Evolutionary conservation across 2,797 vertebrate genomes (phyloP).

Genomic region (Streptopelia turtur): DNA sequence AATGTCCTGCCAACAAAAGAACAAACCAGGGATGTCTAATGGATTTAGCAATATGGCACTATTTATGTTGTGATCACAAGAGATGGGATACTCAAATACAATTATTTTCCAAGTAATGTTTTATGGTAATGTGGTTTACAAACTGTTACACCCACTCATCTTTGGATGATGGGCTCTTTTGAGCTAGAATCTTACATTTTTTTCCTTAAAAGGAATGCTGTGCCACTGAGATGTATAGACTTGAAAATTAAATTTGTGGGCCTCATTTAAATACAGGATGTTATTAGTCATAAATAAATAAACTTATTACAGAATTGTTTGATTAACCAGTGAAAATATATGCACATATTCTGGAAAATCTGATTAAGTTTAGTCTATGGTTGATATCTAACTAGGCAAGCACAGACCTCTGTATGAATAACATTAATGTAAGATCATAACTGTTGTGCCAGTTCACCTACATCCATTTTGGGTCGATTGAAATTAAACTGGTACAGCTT

Average conservation of each 20-base stretch:
- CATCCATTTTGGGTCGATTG: background rate
- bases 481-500: background rate
- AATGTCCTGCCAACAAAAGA: conserved; percentile 6
- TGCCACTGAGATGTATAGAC: background rate
- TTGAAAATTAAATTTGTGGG: background rate
- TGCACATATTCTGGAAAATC: background rate
- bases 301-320: background rate
- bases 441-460: background rate
- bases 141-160: background rate
- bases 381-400: background rate
- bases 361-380: background rate
- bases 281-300: conserved; percentile 19
- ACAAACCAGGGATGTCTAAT: background rate
- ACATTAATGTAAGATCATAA: background rate
- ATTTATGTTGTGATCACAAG: background rate
- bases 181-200: background rate
- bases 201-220: background rate
- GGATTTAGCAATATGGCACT: background rate
- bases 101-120: background rate
- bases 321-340: background rate
- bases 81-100: background rate
- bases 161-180: background rate
- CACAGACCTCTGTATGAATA: background rate
- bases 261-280: background rate
- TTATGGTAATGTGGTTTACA: background rate